phyloP scores from a whole-genome alignment of 2,113 vertebrate genomes.

The Myiopsitta monachus region DNA sequence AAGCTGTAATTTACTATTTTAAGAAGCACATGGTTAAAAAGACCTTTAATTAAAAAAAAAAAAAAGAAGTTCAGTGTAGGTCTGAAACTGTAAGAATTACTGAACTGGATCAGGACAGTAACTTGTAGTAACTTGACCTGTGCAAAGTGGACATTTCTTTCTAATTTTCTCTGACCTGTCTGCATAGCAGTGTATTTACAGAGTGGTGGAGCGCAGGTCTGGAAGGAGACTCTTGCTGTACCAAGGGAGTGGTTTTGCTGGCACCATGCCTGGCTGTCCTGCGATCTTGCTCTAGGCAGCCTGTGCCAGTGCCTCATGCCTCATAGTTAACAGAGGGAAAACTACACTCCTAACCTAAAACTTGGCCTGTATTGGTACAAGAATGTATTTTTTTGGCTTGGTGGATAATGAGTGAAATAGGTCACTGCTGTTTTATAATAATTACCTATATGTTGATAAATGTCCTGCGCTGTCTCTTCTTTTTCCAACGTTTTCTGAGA shows the following conservation, averaged over 20 bases:
- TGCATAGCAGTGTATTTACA: not conserved
- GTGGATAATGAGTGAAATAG: not conserved
- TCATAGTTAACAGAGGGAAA: not conserved
- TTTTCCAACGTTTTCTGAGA: not conserved
- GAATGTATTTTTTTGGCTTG: not conserved
- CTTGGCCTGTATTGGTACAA: not conserved
- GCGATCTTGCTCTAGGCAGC: not conserved
- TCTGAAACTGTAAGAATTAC: constrained; percentile 17
- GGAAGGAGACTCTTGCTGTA: not conserved
- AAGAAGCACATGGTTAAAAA: constrained; percentile 22
- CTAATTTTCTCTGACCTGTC: not conserved
- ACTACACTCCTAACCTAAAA: not conserved
- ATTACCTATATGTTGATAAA: not conserved
- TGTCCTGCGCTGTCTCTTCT: accelerated
- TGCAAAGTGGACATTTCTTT: not conserved
- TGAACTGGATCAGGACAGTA: constrained; percentile 12
- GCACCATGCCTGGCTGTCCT: not conserved
- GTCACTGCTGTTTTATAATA: not conserved
- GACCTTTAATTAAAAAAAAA: constrained; percentile 42
- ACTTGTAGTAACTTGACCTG: not conserved
- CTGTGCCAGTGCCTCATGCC: not conserved
- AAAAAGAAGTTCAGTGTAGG: not conserved
- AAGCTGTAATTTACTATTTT: constrained; percentile 52
- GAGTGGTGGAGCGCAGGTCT: not conserved
- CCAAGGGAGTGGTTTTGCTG: not conserved